Percentiles rank a stretch among this genome's conserved stretches.
These are phyloP conservation scores for Zenarchopterus dispar DNA, from an alignment of 2,797 vertebrate genomes.

Conservation along the genomic window DNA sequence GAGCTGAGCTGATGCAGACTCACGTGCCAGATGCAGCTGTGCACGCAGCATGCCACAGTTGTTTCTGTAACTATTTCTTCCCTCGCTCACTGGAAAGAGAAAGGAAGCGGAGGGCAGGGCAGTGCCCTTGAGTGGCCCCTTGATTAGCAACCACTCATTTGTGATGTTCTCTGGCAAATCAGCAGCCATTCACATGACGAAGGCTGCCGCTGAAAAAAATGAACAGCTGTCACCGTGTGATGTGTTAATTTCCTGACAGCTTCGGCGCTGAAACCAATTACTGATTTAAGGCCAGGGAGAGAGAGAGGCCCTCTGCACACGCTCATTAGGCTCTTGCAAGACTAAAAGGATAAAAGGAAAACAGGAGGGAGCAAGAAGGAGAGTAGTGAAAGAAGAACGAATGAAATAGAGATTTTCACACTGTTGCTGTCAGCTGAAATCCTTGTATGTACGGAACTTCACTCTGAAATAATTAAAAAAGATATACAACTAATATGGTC, in stretches of 20 bases:
- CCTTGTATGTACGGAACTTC: constrained; percentile 58
- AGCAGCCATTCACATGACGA: constrained; percentile 94
- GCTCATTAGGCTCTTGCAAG: constrained; percentile 99
- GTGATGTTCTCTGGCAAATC: constrained; percentile 96
- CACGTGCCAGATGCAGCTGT: constrained; percentile 2
- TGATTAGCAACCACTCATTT: constrained; percentile 98
- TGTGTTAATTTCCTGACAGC: constrained; percentile 99
- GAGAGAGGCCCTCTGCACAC: constrained; percentile 89
- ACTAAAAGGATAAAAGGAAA: constrained; percentile 98
- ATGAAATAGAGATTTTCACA: constrained; percentile 76
- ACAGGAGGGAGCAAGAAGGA: constrained; percentile 71
- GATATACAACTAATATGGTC: constrained; percentile 23
- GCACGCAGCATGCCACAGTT: constrained; percentile 9
- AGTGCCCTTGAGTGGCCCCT: constrained; percentile 83
- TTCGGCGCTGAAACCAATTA: constrained; percentile 98
- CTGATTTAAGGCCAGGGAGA: constrained; percentile 99
- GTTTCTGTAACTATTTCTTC: constrained; percentile 47
- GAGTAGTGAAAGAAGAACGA: constrained; percentile 83
- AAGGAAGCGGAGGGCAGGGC: constrained; percentile 74
- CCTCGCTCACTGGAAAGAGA: constrained; percentile 34
- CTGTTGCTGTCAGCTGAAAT: constrained; percentile 52
- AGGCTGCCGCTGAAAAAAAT: constrained; percentile 90
- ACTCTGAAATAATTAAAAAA: constrained; percentile 68
- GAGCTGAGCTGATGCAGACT: constrained; percentile 22
- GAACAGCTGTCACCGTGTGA: constrained; percentile 99